Evolutionary conservation across 2,888 invertebrate species (phyloP).

Genomic region (Leuctra nigra): DNA sequence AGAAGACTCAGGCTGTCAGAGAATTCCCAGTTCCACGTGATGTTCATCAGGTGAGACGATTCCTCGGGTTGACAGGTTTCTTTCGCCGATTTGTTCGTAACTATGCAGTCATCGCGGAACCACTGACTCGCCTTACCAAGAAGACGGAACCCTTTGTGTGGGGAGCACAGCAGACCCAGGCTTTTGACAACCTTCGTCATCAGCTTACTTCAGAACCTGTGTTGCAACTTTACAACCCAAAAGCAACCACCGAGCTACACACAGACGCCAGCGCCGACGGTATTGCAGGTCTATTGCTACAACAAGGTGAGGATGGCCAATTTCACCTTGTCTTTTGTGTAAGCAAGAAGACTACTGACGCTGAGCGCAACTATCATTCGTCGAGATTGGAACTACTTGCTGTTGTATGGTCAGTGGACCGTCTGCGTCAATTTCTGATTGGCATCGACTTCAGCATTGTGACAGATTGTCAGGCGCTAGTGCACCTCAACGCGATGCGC

Average conservation of each 20-base stretch:
- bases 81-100: constrained; percentile 33
- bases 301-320: constrained; percentile 29
- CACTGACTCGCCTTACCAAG: constrained; percentile 32
- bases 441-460: constrained; percentile 32
- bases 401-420: constrained; percentile 31
- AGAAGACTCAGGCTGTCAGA: constrained; percentile 29
- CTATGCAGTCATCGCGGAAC: constrained; percentile 32
- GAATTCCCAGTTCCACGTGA: constrained; percentile 30
- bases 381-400: constrained; percentile 32
- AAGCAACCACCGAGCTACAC: constrained; percentile 28
- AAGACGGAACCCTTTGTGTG: constrained; percentile 26
- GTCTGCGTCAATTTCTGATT: constrained; percentile 31
- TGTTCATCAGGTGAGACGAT: too few relatives aligned
- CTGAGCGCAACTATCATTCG: constrained; percentile 31
- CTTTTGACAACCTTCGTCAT: constrained; percentile 19
- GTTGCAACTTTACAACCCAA: constrained; percentile 27
- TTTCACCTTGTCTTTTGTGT: constrained; percentile 32
- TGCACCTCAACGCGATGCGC: constrained; percentile 29
- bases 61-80: constrained; percentile 33
- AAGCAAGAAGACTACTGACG: constrained; percentile 31
- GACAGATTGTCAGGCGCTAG: constrained; percentile 33
- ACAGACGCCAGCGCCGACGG: constrained; percentile 30
- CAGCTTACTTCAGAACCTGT: constrained; percentile 28
- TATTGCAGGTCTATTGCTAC: constrained; percentile 32
- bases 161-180: background rate